These are phyloP conservation scores for Butorides virescens DNA, from an alignment of 2,113 vertebrate species.

Conservation along the genomic window DNA sequence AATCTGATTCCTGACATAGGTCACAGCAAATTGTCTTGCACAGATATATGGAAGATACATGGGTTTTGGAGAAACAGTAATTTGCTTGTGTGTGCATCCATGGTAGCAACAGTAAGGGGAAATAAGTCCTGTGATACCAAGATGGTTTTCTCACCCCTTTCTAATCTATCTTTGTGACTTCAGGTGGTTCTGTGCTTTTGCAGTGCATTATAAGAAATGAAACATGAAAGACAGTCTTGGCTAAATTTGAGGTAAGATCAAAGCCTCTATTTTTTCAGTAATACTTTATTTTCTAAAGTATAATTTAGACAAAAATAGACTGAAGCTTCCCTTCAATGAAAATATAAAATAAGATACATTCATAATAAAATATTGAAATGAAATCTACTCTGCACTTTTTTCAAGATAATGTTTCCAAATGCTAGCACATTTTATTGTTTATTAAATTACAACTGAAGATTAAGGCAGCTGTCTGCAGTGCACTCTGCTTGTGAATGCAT, in stretches of 20 bases:
- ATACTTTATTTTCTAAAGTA: neutral
- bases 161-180: neutral
- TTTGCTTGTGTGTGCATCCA: neutral
- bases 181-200: neutral
- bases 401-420: neutral
- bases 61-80: neutral
- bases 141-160: neutral
- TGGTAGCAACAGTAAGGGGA: neutral
- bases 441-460: neutral
- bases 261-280: neutral
- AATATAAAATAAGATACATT: neutral
- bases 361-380: neutral
- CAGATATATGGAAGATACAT: neutral
- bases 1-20: neutral
- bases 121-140: neutral
- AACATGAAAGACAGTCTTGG: neutral
- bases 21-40: neutral
- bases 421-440: neutral
- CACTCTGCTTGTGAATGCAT: neutral
- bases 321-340: neutral
- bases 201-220: neutral
- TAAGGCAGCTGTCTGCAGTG: neutral
- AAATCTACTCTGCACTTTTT: neutral
- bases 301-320: neutral
- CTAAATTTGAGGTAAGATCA: neutral